phyloP scores from a whole-genome alignment of 2,797 vertebrate species.

The Amphiprion clarkii region DNA sequence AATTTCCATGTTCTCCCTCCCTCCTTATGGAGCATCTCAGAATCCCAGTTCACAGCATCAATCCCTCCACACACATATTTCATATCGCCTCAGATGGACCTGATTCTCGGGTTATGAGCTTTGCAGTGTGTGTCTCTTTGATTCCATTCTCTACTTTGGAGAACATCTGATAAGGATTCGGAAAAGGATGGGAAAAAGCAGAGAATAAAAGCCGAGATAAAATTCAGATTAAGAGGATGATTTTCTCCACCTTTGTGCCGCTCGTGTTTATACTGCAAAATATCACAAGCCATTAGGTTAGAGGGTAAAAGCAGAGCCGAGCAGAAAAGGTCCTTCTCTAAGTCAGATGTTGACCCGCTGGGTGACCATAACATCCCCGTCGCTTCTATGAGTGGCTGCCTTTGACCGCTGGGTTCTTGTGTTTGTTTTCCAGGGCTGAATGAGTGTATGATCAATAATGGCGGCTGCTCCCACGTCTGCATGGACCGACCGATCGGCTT shows the following conservation, averaged over 20 bases:
- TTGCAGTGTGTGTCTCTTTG: slow-evolving; percentile 24
- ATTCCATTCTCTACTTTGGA: slow-evolving; percentile 31
- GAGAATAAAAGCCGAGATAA: slow-evolving; percentile 34
- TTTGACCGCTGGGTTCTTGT: slow-evolving; percentile 34
- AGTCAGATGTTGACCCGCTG: neutral
- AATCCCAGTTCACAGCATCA: slow-evolving; percentile 45
- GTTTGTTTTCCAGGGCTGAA: slow-evolving; percentile 88
- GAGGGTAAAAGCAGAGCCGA: neutral
- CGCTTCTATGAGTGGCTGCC: slow-evolving; percentile 8
- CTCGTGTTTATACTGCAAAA: slow-evolving; percentile 7
- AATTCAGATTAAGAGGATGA: slow-evolving; percentile 31
- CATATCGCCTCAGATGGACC: slow-evolving; percentile 48
- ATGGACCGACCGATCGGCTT: slow-evolving; percentile 94
- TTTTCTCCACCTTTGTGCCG: neutral
- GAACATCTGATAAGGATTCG: slow-evolving; percentile 53
- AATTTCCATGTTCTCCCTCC: slow-evolving; percentile 44
- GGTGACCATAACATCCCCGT: neutral
- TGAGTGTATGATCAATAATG: slow-evolving; percentile 95
- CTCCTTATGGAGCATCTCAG: slow-evolving; percentile 32
- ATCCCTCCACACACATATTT: slow-evolving; percentile 50
- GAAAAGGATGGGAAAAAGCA: slow-evolving; percentile 20
- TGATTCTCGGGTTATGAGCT: slow-evolving; percentile 35
- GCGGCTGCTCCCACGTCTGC: slow-evolving; percentile 97
- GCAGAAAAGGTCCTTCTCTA: slow-evolving; percentile 1
- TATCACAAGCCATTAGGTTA: slow-evolving; percentile 9